Conservation (phyloP, 1,140 invertebrate genomes). For the Trichomalopsis sarcophagae region DNA sequence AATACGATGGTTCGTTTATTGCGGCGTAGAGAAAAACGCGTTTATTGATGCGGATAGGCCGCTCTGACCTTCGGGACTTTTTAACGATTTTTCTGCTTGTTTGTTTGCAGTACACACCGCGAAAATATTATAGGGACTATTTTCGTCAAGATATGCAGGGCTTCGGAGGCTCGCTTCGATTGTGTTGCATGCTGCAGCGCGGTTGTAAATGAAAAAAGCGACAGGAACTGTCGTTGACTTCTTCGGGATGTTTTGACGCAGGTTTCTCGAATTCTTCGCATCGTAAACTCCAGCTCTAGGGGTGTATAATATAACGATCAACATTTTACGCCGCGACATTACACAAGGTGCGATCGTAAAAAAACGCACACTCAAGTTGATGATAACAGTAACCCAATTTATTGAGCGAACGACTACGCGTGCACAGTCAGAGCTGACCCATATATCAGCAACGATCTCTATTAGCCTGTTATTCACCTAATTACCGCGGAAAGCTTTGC, state of each 20-base stretch:
- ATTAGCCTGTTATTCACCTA: constrained; percentile 9
- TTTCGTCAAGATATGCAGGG: not conserved
- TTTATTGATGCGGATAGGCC: constrained; percentile 19
- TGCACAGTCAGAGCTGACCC: not conserved
- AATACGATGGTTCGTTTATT: constrained; percentile 22
- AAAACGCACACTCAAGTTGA: too few species aligned
- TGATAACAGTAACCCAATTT: not conserved
- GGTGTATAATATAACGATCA: too few species aligned
- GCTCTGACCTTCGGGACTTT: constrained; percentile 33
- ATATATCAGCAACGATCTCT: not conserved
- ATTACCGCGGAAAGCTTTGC: constrained; percentile 23
- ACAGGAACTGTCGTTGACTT: not conserved
- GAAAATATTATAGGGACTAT: not conserved
- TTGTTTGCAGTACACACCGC: not conserved
- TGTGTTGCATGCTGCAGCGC: too few species aligned
- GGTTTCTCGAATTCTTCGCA: too few species aligned
- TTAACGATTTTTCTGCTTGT: constrained; percentile 11
- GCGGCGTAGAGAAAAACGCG: not conserved
- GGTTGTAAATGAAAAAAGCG: too few species aligned
- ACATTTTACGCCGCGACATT: too few species aligned
- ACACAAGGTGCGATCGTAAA: too few species aligned
- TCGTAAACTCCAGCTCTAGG: too few species aligned
- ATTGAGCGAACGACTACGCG: not conserved
- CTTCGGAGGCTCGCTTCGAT: too few species aligned
- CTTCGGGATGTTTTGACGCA: too few species aligned